A percentile compares a stretch with the other conserved stretches of the same genome.
Evolutionary conservation across 2,797 vertebrate genomes (phyloP).

Genomic region (Siniperca obscura): DNA sequence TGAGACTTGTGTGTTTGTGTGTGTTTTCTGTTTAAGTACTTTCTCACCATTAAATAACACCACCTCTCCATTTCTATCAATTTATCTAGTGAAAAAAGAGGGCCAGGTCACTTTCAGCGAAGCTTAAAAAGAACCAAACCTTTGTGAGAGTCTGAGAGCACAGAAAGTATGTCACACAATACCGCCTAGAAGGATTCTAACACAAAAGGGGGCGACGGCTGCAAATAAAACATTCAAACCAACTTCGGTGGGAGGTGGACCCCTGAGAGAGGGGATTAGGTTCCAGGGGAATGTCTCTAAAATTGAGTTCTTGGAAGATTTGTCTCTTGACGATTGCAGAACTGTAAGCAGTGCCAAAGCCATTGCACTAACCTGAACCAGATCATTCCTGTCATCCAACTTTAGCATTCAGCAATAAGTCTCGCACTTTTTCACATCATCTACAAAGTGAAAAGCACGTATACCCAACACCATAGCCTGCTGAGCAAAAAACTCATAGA

Average conservation of each 20-base stretch:
- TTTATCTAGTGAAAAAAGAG: slow-evolving; percentile 65
- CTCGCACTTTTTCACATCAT: slow-evolving; percentile 10
- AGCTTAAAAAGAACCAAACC: slow-evolving; percentile 64
- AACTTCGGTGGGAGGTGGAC: slow-evolving; percentile 71
- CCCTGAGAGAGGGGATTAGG: slow-evolving; percentile 73
- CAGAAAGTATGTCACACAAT: slow-evolving; percentile 81
- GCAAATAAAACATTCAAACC: slow-evolving; percentile 78
- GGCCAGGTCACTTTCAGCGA: slow-evolving; percentile 74
- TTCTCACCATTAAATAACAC: slow-evolving; percentile 67
- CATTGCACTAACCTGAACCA: slow-evolving; percentile 44
- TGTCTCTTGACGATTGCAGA: slow-evolving; percentile 56
- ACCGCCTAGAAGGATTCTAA: slow-evolving; percentile 64
- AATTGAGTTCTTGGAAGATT: slow-evolving; percentile 70
- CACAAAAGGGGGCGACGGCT: slow-evolving; percentile 79
- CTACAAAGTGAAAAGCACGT: slow-evolving; percentile 19
- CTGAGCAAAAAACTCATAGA: slow-evolving; percentile 23
- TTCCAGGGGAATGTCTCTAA: slow-evolving; percentile 75
- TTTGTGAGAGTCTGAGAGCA: slow-evolving; percentile 70
- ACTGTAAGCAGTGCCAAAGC: slow-evolving; percentile 35
- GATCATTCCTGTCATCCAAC: slow-evolving; percentile 19
- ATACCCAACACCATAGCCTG: not conserved
- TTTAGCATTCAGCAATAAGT: slow-evolving; percentile 23
- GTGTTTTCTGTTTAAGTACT: slow-evolving; percentile 58
- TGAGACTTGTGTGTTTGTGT: slow-evolving; percentile 33
- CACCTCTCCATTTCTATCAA: slow-evolving; percentile 64